Conservation (phyloP, 2,797 vertebrate genomes). For the Chiroxiphia lanceolata region DNA sequence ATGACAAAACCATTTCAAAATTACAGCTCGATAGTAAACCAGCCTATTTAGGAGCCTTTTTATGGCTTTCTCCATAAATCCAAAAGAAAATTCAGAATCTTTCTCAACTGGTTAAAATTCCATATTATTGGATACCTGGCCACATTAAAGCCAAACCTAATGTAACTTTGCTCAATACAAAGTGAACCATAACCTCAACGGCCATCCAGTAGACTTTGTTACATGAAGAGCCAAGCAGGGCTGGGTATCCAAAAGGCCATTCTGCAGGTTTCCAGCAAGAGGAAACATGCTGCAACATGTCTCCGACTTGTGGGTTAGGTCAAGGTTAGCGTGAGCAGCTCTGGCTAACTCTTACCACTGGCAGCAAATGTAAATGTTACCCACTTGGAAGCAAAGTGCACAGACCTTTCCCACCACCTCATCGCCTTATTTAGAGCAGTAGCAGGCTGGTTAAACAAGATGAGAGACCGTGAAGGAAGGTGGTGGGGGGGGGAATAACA, state of each 20-base stretch:
- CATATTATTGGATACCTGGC: rapidly evolving
- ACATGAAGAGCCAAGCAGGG: neutral
- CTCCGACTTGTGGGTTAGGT: neutral
- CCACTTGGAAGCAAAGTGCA: neutral
- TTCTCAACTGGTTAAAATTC: neutral
- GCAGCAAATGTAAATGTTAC: neutral
- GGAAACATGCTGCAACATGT: neutral
- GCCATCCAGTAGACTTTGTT: neutral
- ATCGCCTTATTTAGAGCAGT: neutral
- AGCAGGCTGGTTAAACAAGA: neutral
- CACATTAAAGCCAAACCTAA: neutral
- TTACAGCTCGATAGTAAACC: neutral
- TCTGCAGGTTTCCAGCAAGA: neutral
- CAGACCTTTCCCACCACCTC: neutral
- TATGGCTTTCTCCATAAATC: neutral
- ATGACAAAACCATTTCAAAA: neutral
- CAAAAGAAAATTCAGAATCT: neutral
- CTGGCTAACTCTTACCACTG: neutral
- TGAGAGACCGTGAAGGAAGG: neutral
- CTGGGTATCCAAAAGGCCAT: neutral
- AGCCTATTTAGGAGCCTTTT: neutral
- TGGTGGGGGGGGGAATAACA: neutral
- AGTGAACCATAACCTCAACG: neutral
- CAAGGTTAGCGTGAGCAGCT: neutral
- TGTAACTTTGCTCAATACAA: neutral